phyloP scores from a whole-genome alignment of 2,888 invertebrate genomes.

The Hemicrepidius hirtus region DNA sequence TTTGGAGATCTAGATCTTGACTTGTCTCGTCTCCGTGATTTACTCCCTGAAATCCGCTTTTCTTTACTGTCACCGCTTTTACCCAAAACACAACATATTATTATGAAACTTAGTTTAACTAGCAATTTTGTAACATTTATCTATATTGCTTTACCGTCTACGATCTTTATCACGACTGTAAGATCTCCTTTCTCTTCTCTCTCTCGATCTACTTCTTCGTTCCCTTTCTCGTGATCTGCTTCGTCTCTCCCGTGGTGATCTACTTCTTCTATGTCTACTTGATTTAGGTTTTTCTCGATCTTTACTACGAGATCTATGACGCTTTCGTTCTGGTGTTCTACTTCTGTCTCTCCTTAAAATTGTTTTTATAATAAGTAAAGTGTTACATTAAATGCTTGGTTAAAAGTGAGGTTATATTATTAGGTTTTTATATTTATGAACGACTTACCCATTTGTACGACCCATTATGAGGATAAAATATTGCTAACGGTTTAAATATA shows the following conservation, averaged over 20 bases:
- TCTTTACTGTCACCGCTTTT: constrained; percentile 79
- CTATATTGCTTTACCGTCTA: constrained; percentile 56
- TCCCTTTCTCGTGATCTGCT: constrained; percentile 70
- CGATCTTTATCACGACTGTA: constrained; percentile 64
- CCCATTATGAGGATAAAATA: constrained; percentile 27
- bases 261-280: constrained; percentile 69
- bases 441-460: constrained; percentile 46
- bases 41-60: constrained; percentile 76
- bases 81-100: constrained; percentile 41
- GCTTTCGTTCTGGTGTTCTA: constrained; percentile 65
- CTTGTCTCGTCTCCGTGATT: constrained; percentile 72
- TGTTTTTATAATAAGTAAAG: neutral
- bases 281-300: constrained; percentile 76
- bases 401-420: constrained; percentile 29
- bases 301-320: constrained; percentile 64
- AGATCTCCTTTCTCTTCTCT: constrained; percentile 63
- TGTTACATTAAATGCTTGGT: neutral
- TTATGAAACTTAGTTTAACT: neutral
- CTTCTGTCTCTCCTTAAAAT: constrained; percentile 60
- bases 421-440: neutral
- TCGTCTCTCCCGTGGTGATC: constrained; percentile 64
- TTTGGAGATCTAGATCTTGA: constrained; percentile 67
- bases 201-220: constrained; percentile 67
- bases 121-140: constrained; percentile 2
- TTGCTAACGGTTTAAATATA: neutral